Percentiles rank a stretch among this genome's conserved stretches.
Evolutionary conservation across 2,888 invertebrate genomes (phyloP).

Genomic region (Hecatera dysodea): DNA sequence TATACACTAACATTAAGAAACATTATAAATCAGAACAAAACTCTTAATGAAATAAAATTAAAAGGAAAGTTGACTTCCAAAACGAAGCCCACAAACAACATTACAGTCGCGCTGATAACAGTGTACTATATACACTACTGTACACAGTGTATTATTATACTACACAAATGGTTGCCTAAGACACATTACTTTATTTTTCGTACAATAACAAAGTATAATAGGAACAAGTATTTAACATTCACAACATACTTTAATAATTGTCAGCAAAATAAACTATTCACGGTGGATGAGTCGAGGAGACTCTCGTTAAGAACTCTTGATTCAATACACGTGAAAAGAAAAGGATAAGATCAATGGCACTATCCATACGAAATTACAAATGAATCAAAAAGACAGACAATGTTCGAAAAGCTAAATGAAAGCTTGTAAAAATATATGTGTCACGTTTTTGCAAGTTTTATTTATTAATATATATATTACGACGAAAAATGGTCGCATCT

Average conservation of each 20-base stretch:
- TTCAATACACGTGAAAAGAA: conserved; percentile 26
- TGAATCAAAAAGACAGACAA: not conserved
- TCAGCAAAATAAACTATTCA: conserved; percentile 64
- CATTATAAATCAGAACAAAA: not conserved
- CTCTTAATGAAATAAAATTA: no score
- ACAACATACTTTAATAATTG: conserved; percentile 58
- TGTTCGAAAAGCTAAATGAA: not conserved
- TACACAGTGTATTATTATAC: no score
- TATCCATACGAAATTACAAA: not conserved
- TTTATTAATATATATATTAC: no score
- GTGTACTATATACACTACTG: no score
- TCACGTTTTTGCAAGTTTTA: not conserved
- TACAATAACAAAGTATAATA: conserved; percentile 42
- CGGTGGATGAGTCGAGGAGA: conserved; percentile 34
- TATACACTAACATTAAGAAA: not conserved
- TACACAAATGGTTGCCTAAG: conserved; percentile 23
- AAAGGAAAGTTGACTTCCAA: not conserved
- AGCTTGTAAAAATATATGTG: not conserved
- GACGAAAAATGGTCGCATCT: not conserved
- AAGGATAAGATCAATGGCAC: not conserved
- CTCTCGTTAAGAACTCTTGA: conserved; percentile 41
- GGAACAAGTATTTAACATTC: conserved; percentile 55
- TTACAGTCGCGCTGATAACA: conserved; percentile 2
- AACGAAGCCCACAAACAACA: conserved; percentile 13
- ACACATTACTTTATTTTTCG: conserved; percentile 42